A percentile compares a stretch with the other conserved stretches of the same genome.
Evolutionary conservation across 2,888 invertebrate genomes (phyloP).

Genomic region (Metopia argyrocephala): DNA sequence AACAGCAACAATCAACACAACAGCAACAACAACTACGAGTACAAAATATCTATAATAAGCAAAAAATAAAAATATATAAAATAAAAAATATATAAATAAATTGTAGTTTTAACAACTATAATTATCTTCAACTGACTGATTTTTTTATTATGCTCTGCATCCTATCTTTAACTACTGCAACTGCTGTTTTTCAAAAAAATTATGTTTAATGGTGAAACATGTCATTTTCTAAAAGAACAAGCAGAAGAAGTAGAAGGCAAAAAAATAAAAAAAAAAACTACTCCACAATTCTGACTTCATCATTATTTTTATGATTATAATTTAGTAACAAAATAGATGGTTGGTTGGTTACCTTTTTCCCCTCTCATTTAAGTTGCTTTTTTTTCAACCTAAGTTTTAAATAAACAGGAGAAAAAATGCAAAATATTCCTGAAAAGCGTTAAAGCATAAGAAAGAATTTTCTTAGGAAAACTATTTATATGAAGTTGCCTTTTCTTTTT

Average conservation of each 20-base stretch:
- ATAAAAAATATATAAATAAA: background rate
- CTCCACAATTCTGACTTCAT: background rate
- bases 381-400: constrained; percentile 11
- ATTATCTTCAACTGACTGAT: constrained; percentile 37
- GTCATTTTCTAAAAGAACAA: background rate
- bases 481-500: background rate
- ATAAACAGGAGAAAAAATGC: constrained; percentile 5
- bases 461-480: background rate
- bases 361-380: background rate
- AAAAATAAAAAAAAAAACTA: too few relatives aligned
- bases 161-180: background rate
- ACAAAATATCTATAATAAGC: background rate
- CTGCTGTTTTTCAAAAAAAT: background rate
- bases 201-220: background rate
- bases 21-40: background rate
- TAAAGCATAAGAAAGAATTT: background rate
- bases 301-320: background rate
- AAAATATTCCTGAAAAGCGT: background rate
- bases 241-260: background rate
- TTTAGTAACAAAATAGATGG: background rate
- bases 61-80: background rate
- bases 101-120: constrained; percentile 19
- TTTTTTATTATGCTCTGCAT: constrained; percentile 3
- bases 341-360: background rate
- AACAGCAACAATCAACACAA: too few relatives aligned